A percentile compares a stretch with the other conserved stretches of the same genome.
phyloP scores from a whole-genome alignment of 2,888 invertebrate genomes.

The Deroplatys truncata region DNA sequence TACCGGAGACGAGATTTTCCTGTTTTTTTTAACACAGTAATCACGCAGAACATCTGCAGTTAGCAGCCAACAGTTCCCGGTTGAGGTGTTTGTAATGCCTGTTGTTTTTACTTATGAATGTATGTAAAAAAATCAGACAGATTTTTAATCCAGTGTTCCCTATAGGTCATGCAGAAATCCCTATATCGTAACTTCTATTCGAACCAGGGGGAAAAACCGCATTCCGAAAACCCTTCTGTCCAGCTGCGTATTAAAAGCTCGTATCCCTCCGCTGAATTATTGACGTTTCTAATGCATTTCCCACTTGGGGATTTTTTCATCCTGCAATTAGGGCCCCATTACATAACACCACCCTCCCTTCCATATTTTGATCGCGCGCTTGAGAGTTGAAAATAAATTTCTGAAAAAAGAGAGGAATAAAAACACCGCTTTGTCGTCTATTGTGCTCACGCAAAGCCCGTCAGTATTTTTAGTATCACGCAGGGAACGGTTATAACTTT shows the following conservation, averaged over 20 bases:
- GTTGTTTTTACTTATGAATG: background rate
- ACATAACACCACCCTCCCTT: background rate
- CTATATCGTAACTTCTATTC: background rate
- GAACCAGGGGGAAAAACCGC: background rate
- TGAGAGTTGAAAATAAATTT: background rate
- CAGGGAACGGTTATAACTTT: conserved; percentile 4
- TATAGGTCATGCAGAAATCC: background rate
- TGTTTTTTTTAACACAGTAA: no score
- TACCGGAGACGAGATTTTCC: no score
- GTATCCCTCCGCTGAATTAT: background rate
- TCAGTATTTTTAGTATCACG: background rate
- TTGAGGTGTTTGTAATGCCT: background rate
- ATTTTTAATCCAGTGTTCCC: background rate
- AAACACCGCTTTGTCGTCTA: background rate
- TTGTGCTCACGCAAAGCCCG: background rate
- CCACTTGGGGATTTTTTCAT: background rate
- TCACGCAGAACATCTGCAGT: background rate
- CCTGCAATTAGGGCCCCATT: background rate
- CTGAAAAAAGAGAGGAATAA: background rate
- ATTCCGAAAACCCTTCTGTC: background rate
- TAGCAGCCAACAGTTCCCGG: background rate
- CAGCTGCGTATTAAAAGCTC: background rate
- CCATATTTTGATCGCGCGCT: background rate
- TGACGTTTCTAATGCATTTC: background rate
- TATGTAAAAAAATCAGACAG: background rate